phyloP scores from a whole-genome alignment of 2,888 invertebrate genomes.

The Adelognathus sp. region DNA sequence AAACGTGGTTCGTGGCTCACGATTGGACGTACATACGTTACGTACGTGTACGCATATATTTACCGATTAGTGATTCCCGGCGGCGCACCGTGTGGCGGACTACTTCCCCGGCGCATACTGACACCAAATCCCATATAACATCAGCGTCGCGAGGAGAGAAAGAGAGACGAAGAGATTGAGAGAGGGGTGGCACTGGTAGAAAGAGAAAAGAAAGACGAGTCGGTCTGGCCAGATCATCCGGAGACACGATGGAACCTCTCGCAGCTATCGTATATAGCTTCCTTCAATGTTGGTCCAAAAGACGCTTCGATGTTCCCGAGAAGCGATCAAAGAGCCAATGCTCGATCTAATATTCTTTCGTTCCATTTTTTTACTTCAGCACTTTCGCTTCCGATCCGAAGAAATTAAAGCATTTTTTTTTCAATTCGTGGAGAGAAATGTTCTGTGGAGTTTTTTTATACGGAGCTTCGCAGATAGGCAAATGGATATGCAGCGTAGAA shows the following conservation, averaged over 20 bases:
- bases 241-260: neutral
- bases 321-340: neutral
- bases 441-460: too few relatives aligned
- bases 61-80: slow-evolving; percentile 77
- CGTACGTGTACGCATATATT: slow-evolving; percentile 20
- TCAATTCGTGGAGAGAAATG: neutral
- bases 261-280: slow-evolving; percentile 9
- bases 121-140: slow-evolving; percentile 79
- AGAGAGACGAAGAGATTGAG: slow-evolving; percentile 10
- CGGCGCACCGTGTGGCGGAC: slow-evolving; percentile 71
- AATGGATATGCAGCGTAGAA: too few relatives aligned
- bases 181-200: slow-evolving; percentile 6
- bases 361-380: neutral
- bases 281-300: neutral
- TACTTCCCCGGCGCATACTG: slow-evolving; percentile 75
- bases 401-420: neutral
- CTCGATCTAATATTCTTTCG: neutral
- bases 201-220: slow-evolving; percentile 34
- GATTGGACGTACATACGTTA: neutral
- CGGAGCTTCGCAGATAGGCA: too few relatives aligned
- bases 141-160: slow-evolving; percentile 50
- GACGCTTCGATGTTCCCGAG: neutral
- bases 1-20: slow-evolving; percentile 12
- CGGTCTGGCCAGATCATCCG: slow-evolving; percentile 7
- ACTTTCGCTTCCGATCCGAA: neutral